These are phyloP conservation scores for Apodemia zela DNA, from an alignment of 2,888 invertebrate species.

Conservation along the genomic window DNA sequence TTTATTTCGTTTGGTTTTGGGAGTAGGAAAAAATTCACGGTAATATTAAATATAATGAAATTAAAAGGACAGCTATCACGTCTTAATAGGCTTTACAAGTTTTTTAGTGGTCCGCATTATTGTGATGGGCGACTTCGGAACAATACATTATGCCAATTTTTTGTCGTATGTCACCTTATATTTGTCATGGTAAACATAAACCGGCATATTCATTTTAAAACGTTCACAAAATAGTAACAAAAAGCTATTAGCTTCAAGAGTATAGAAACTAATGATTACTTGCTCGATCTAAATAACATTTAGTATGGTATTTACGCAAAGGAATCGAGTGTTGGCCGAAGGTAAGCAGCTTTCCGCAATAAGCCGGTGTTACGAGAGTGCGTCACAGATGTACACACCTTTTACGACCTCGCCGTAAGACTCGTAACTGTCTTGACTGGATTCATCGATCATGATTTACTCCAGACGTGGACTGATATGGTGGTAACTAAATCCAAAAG, in stretches of 20 bases:
- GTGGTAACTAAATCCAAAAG: background rate
- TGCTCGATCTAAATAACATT: conserved; percentile 17
- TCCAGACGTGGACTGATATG: conserved; percentile 9
- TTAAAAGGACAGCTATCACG: too few relatives aligned
- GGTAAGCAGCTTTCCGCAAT: conserved; percentile 65
- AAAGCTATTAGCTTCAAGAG: background rate
- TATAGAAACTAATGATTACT: background rate
- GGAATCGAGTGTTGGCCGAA: conserved; percentile 50
- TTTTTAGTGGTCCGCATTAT: too few relatives aligned
- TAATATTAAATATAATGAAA: too few relatives aligned
- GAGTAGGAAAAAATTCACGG: too few relatives aligned
- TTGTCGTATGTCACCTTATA: background rate
- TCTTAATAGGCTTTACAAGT: too few relatives aligned
- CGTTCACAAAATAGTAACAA: conserved; percentile 6
- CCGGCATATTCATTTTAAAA: background rate
- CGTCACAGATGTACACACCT: conserved; percentile 34
- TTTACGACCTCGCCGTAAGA: conserved; percentile 38
- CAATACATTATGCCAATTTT: too few relatives aligned
- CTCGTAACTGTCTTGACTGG: conserved; percentile 19
- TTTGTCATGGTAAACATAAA: background rate
- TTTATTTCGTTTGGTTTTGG: too few relatives aligned
- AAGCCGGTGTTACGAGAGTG: conserved; percentile 41
- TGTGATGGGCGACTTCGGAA: too few relatives aligned
- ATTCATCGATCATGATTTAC: conserved; percentile 16
- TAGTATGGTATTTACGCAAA: conserved; percentile 42